phyloP scores from a whole-genome alignment of 2,888 invertebrate species.

The Ectemnius cavifrons region DNA sequence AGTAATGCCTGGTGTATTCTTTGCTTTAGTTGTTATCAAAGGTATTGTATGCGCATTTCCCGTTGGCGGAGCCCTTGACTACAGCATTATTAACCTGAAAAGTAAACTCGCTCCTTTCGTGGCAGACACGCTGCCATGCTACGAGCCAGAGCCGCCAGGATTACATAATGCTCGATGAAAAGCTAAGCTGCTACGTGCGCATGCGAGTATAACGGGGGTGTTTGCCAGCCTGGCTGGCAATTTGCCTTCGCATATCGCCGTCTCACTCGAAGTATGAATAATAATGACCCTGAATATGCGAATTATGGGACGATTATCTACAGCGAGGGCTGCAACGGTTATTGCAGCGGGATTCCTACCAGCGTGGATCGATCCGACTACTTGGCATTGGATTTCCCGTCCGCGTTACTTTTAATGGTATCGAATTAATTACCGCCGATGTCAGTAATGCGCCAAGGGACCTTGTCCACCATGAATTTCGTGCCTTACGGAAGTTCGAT shows the following conservation, averaged over 20 bases:
- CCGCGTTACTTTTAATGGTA: constrained; percentile 33
- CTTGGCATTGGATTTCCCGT: constrained; percentile 35
- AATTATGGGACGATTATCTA: constrained; percentile 63
- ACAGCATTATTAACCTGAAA: constrained; percentile 53
- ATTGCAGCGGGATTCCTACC: constrained; percentile 45
- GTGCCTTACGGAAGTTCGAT: too few species aligned
- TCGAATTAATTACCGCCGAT: constrained; percentile 15
- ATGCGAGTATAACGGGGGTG: constrained; percentile 41
- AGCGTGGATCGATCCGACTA: constrained; percentile 46
- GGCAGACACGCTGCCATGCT: constrained; percentile 12
- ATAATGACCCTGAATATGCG: constrained; percentile 61
- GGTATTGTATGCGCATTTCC: constrained; percentile 15
- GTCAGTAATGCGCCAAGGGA: not conserved
- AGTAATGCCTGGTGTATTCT: not conserved
- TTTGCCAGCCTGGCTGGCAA: constrained; percentile 55
- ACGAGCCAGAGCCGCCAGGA: constrained; percentile 30
- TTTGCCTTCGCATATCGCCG: constrained; percentile 57
- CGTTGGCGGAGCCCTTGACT: constrained; percentile 37
- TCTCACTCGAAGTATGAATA: constrained; percentile 61
- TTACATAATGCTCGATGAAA: constrained; percentile 58
- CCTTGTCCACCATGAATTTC: too few species aligned
- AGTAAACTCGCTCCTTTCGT: constrained; percentile 49
- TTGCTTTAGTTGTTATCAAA: constrained; percentile 24
- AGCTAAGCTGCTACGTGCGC: constrained; percentile 50
- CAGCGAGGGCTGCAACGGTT: constrained; percentile 44